Conservation (phyloP, 2,888 invertebrate genomes). For the Augiades crinisus region DNA sequence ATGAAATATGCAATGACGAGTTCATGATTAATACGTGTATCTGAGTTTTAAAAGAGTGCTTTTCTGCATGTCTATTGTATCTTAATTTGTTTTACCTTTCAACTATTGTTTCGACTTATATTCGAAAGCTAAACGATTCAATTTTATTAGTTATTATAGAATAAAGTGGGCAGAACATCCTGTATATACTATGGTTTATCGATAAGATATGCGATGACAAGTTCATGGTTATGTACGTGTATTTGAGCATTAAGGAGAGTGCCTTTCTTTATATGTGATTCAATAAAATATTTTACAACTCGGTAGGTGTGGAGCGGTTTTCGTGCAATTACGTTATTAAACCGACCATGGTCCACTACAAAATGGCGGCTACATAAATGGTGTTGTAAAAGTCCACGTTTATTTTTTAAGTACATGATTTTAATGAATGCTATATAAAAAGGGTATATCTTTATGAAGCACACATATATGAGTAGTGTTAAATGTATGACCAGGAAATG, state of each 20-base stretch:
- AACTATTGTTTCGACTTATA: too few relatives aligned
- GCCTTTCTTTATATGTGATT: neutral
- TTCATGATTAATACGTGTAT: too few relatives aligned
- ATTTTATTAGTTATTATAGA: too few relatives aligned
- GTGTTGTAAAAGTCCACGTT: neutral
- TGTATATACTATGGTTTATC: neutral
- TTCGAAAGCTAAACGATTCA: too few relatives aligned
- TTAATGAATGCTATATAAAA: neutral
- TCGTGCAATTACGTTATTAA: neutral
- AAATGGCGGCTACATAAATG: neutral
- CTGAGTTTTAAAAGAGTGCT: too few relatives aligned
- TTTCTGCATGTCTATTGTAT: too few relatives aligned
- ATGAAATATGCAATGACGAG: too few relatives aligned
- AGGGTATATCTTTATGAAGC: too few relatives aligned
- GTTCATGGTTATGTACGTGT: conserved; percentile 3
- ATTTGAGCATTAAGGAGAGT: neutral
- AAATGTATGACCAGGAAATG: too few relatives aligned
- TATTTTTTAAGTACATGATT: neutral
- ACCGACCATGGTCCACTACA: neutral
- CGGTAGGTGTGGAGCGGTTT: neutral
- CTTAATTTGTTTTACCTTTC: too few relatives aligned
- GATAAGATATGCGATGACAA: conserved; percentile 1
- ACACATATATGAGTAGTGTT: too few relatives aligned
- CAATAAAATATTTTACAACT: conserved; percentile 4
- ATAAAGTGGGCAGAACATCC: neutral